phyloP scores from a whole-genome alignment of 2,888 invertebrate species.

The Cantharis flavilabris region DNA sequence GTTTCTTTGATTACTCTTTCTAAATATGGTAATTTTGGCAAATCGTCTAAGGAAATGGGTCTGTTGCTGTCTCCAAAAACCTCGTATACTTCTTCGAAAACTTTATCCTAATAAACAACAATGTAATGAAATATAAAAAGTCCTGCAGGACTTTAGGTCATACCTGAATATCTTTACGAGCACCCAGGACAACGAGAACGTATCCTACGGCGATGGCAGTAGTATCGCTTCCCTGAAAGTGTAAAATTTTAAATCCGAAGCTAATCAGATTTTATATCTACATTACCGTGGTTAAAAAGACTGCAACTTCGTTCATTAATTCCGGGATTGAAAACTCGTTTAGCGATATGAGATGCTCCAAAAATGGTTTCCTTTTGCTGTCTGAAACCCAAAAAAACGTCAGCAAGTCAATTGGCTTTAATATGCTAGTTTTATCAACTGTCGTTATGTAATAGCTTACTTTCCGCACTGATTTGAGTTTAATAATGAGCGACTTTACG shows the following conservation, averaged over 20 bases:
- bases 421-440: no score
- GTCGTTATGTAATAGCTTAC: no score
- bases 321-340: background rate
- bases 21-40: background rate
- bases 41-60: background rate
- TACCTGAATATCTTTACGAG: background rate
- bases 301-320: background rate
- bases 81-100: background rate
- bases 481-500: no score
- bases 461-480: no score
- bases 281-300: background rate
- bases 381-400: background rate
- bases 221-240: background rate
- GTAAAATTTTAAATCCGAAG: background rate
- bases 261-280: background rate
- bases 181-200: background rate
- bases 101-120: background rate
- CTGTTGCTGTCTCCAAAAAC: background rate
- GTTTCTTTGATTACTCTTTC: slow-evolving; percentile 11
- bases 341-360: background rate
- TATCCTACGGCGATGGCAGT: background rate
- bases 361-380: background rate
- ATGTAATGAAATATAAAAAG: no score
- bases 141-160: no score
- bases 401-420: no score